Evolutionary conservation across 1,140 invertebrate species (phyloP), one percentile per base, ranked within the genome.

Genomic region (Pentalonia nigronervosa): DNA sequence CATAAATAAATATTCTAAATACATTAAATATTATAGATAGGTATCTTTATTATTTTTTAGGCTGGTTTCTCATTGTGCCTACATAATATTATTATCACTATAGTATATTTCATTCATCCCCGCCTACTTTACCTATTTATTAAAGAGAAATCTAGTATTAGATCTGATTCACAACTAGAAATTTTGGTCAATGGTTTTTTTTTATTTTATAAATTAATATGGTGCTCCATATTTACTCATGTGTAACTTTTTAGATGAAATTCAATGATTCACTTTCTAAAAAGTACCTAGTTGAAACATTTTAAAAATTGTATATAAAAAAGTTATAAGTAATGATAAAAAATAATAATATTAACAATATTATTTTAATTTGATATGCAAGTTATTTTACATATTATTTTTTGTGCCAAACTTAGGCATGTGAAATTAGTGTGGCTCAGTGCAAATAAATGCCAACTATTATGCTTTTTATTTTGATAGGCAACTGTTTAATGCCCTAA

Each of bases 91-190:
- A 17, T 86, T 0, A 47, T 86, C 25, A 86, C 14, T 30, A 17
- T 47, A 25, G 34, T 56, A 3, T 56, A 89, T 56, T 89, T 56
- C 36, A 88, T 89, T 89, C 50, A 76, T n/a, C 88, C 34, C 50
- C 36, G 25, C 36, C 30, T 90, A 67, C 7, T 67, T 45, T 56
- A 90, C 34, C 30, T 76, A 76, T 76, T 76, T 76, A 60, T 14
- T 45, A 60, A 90, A 67, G 89, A 67, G 89, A 90, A 90, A 90
- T 90, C 53, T 90, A n/a, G 34, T 45, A 41, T 60, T 34, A 60
- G 25, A 90, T 36, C 36, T 90, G 48, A 90, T 17, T 90, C 48
- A 90, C 36, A 45, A 67, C 56, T 90, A 90, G 89, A 90, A 60
- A 90, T 90, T 60, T 45, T 67, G 36, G 14, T 67, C 53, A 56